These are phyloP conservation scores for Phenganax stokvisi DNA, from an alignment of 92 coral and sea anemone genomes.

Conservation along the genomic window DNA sequence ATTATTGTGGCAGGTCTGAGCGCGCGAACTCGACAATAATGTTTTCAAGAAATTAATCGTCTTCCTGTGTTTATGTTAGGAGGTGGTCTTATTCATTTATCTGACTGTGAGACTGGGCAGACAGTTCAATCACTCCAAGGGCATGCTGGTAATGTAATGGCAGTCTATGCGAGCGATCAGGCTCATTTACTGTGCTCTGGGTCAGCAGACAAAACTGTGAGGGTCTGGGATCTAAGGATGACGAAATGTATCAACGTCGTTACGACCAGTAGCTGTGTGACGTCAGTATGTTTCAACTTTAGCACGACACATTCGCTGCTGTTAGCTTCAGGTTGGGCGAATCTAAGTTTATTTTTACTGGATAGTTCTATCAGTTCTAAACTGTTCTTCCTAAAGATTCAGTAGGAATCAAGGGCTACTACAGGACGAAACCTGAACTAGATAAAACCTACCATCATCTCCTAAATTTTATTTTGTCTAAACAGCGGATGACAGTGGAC, in stretches of 20 bases:
- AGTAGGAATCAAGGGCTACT: not conserved
- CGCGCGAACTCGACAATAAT: too few species aligned
- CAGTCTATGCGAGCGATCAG: constrained; percentile 81
- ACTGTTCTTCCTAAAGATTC: too few species aligned
- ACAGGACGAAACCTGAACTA: not conserved
- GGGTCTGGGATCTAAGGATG: constrained; percentile 90
- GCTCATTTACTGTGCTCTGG: constrained; percentile 86
- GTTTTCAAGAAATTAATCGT: not conserved
- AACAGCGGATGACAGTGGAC: constrained; percentile 92
- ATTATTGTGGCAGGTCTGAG: not conserved
- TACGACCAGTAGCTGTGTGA: constrained; percentile 87
- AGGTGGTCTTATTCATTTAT: constrained; percentile 72
- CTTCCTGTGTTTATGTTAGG: constrained; percentile 37
- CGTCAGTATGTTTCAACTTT: constrained; percentile 81
- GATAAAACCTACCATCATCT: not conserved
- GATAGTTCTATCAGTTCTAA: not conserved
- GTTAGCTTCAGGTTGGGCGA: constrained; percentile 70
- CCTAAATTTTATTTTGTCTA: not conserved
- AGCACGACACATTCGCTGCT: constrained; percentile 49
- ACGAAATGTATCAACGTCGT: constrained; percentile 87
- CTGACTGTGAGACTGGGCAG: constrained; percentile 88
- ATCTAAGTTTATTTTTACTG: not conserved
- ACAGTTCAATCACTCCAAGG: constrained; percentile 78
- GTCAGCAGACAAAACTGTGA: constrained; percentile 87
- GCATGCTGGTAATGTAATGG: constrained; percentile 82